These are phyloP conservation scores for Leptinotarsa undecemlineata DNA, from an alignment of 1,140 invertebrate species.

Conservation along the genomic window DNA sequence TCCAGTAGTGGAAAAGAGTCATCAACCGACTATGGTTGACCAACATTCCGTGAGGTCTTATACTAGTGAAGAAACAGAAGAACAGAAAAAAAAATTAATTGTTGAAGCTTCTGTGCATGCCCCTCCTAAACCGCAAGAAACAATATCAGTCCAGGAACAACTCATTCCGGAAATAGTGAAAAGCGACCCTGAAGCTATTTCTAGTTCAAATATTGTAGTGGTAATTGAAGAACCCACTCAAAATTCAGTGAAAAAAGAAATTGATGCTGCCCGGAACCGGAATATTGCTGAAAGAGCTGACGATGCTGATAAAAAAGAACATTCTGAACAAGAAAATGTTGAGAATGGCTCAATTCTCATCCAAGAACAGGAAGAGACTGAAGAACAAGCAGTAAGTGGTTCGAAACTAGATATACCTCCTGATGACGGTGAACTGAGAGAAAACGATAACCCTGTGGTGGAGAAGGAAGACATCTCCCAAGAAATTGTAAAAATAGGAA, in stretches of 20 bases:
- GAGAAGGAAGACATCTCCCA: not conserved
- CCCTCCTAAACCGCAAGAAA: conserved; percentile 36
- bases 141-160: conserved; percentile 25
- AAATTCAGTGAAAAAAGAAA: conserved; percentile 4
- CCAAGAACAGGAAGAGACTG: conserved; percentile 24
- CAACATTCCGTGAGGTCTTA: conserved; percentile 38
- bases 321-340: not conserved
- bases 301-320: not conserved
- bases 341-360: not conserved
- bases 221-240: not conserved
- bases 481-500: not conserved
- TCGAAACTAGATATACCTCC: conserved; percentile 39
- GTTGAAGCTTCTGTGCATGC: conserved; percentile 42
- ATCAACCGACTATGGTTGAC: conserved; percentile 6
- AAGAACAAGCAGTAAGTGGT: conserved; percentile 48
- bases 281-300: conserved; percentile 17
- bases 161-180: too few relatives aligned
- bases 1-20: not conserved
- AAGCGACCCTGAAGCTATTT: too few relatives aligned
- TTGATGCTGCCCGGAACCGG: not conserved
- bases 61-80: conserved; percentile 45
- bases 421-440: conserved; percentile 49
- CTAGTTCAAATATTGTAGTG: too few relatives aligned
- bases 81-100: conserved; percentile 33
- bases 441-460: not conserved